Conservation (phyloP, 2,797 vertebrate genomes). For the Epinephelus malabaricus region DNA sequence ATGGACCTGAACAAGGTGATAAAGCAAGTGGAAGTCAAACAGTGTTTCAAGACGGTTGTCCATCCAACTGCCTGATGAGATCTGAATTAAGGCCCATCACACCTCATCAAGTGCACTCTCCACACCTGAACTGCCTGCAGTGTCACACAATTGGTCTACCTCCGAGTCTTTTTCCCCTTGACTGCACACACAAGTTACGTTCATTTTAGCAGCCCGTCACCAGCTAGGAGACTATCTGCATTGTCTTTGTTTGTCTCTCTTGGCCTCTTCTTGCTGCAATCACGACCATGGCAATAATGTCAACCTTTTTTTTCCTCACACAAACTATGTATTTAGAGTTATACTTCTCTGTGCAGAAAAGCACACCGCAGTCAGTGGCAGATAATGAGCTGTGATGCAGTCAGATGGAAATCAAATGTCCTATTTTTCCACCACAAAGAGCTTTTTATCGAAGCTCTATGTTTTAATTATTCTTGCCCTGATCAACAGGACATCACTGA, state of each 20-base stretch:
- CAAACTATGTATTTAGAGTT: slow-evolving; percentile 25
- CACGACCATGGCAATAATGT: slow-evolving; percentile 22
- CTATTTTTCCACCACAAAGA: not conserved
- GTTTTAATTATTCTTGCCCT: slow-evolving; percentile 53
- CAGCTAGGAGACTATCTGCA: not conserved
- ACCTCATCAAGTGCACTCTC: slow-evolving; percentile 64
- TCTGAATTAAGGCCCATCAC: slow-evolving; percentile 65
- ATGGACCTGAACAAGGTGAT: slow-evolving; percentile 33
- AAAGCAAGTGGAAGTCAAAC: slow-evolving; percentile 54
- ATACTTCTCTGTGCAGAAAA: slow-evolving; percentile 34
- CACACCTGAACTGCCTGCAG: slow-evolving; percentile 51
- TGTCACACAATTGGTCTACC: slow-evolving; percentile 55
- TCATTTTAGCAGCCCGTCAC: slow-evolving; percentile 50
- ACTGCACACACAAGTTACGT: slow-evolving; percentile 47
- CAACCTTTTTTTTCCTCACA: slow-evolving; percentile 7
- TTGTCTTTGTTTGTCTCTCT: slow-evolving; percentile 28
- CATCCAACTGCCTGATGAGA: slow-evolving; percentile 59
- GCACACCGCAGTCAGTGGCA: slow-evolving; percentile 17
- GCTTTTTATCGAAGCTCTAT: slow-evolving; percentile 32
- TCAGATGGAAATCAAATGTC: slow-evolving; percentile 48
- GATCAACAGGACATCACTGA: slow-evolving; percentile 50
- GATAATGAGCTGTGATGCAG: slow-evolving; percentile 56
- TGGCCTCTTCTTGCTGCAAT: slow-evolving; percentile 7
- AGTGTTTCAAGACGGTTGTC: slow-evolving; percentile 50
- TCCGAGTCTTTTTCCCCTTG: slow-evolving; percentile 48